Evolutionary conservation across 2,113 vertebrate genomes (phyloP).

Genomic region (Athene cunicularia): DNA sequence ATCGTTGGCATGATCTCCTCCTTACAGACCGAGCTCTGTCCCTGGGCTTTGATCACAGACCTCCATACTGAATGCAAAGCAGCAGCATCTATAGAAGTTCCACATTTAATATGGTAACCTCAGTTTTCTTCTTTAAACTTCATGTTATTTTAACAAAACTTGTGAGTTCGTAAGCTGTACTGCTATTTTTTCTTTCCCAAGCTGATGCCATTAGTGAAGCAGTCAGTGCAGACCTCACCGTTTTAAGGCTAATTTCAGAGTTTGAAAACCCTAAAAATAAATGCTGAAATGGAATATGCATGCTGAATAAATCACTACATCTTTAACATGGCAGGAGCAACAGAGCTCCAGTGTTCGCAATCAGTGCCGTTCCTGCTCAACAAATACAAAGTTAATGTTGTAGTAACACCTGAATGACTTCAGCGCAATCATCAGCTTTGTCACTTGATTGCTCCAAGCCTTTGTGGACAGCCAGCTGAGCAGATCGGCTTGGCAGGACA

Average conservation of each 20-base stretch:
- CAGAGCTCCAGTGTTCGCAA: background rate
- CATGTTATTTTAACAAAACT: background rate
- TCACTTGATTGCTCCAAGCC: background rate
- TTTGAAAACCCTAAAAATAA: conserved; percentile 39
- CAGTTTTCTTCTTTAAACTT: background rate
- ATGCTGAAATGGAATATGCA: background rate
- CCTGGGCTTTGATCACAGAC: background rate
- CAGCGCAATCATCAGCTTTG: background rate
- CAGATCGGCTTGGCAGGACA: background rate
- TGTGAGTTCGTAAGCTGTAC: background rate
- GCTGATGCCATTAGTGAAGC: background rate
- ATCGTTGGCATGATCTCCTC: background rate
- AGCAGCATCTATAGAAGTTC: background rate
- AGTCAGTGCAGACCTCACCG: background rate
- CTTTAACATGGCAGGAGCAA: background rate
- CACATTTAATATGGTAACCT: background rate
- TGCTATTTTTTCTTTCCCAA: background rate
- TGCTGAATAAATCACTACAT: conserved; percentile 18
- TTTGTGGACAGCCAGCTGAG: background rate
- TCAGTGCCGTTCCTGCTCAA: background rate
- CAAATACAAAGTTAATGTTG: background rate
- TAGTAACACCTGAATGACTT: background rate
- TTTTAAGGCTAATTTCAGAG: conserved; percentile 33
- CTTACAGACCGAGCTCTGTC: background rate
- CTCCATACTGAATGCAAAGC: background rate